Evolutionary conservation across 1,140 invertebrate species (phyloP), one percentile per base, ranked within the genome.

Genomic region (Lordiphosa clarofinis): DNA sequence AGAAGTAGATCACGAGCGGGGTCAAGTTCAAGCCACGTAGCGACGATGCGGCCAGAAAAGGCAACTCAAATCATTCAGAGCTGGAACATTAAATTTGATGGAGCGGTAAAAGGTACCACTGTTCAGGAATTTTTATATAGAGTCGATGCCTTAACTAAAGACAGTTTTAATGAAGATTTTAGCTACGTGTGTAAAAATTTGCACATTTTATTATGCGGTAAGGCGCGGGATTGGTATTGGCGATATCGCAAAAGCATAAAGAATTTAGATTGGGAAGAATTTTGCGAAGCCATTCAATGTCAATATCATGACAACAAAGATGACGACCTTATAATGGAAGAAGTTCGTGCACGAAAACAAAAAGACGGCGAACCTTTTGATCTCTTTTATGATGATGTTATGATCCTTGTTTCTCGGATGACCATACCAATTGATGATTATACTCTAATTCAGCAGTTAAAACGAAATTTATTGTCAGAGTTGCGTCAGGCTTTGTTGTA

Each of bases 321-420:
- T 49, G 9, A 49, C 19, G 31, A 49, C n/a, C 12, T 49, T 7
- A 13, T 49, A 6, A 36, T 49, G 47, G 13, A 49, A 37, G 47
- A 49, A 37, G 13, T 49, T 2, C 12, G 47, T 10, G 33, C 33
- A 4, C 28, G 47, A 15, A 49, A 49, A 6, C 47, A 49, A 35
- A 33, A 24, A 13, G 33, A 15, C 15, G 46, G 13, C 2, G 33
- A 49, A 49, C 8, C 8, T 4, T 49, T 36, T 19, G 33, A 49
- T 46, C 19, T 10, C 4, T 38, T 38, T 11, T 38, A 38, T 12
- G 11, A 38, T 10, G 37, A 39, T 10, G 2, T 38, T 7, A 12
- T 38, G 37, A 21, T 4, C 21, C 21, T 21, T 21, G 21, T 21
- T 21, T 21, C 21, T 21, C 21, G 21, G 21, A 21, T 38, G 37